Conservation (phyloP, 2,113 vertebrate species). For the Actenoides hombroni region DNA sequence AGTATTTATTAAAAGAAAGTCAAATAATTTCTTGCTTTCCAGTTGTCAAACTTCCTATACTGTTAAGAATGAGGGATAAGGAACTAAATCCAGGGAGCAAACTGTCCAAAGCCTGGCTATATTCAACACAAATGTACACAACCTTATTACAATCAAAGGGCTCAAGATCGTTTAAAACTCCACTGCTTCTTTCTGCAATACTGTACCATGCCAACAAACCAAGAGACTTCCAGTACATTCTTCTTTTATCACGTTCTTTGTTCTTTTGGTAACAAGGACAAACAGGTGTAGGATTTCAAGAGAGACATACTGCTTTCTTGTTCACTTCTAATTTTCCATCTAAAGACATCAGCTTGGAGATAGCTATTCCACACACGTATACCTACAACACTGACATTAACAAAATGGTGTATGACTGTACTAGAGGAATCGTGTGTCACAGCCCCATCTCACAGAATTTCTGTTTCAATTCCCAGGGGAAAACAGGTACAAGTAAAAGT, state of each 20-base stretch:
- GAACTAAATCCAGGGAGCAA: neutral
- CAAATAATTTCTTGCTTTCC: neutral
- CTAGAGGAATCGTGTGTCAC: neutral
- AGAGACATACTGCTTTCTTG: neutral
- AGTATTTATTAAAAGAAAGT: neutral
- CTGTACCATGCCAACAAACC: neutral
- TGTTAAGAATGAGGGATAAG: neutral
- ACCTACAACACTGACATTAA: neutral
- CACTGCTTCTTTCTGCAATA: neutral
- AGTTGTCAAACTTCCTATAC: neutral
- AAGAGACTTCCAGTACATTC: neutral
- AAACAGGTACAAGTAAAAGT: neutral
- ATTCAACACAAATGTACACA: neutral
- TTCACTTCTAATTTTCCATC: neutral
- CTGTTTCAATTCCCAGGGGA: neutral
- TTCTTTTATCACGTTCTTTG: neutral
- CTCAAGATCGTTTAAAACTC: neutral
- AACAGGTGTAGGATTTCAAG: neutral
- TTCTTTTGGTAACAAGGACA: neutral
- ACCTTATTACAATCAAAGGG: neutral
- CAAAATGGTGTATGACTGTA: neutral
- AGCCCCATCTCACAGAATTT: neutral
- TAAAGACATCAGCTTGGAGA: neutral
- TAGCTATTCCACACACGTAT: neutral
- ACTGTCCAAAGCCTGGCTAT: neutral